A percentile compares a stretch with the other conserved stretches of the same genome.
Evolutionary conservation across 2,797 vertebrate species (phyloP).

Genomic region (Bufotes viridis): DNA sequence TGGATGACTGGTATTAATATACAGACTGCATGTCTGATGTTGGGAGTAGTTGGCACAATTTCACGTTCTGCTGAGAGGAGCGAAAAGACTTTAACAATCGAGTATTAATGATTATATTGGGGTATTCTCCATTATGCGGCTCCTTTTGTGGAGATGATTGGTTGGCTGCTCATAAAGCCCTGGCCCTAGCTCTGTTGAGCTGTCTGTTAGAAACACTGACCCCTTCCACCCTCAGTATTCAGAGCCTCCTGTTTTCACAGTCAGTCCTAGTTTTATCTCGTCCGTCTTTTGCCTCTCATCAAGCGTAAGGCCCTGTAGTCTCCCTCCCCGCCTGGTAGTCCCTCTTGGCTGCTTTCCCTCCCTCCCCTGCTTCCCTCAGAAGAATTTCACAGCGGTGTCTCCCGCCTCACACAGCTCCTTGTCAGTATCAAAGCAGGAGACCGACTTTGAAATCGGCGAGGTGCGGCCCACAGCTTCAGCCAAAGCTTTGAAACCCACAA

Average conservation of each 20-base stretch:
- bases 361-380: conserved; percentile 57
- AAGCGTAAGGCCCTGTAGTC: conserved; percentile 42
- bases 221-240: conserved; percentile 44
- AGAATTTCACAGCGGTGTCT: conserved; percentile 61
- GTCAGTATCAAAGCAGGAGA: conserved; percentile 60
- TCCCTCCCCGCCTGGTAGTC: conserved; percentile 40
- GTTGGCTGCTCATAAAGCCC: background rate
- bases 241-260: conserved; percentile 38
- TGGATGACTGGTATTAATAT: background rate
- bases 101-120: background rate
- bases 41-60: background rate
- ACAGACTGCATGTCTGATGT: background rate
- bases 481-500: conserved; percentile 57
- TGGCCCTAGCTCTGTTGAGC: conserved; percentile 20
- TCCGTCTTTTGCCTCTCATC: conserved; percentile 45
- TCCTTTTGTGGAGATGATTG: conserved; percentile 3
- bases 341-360: conserved; percentile 55
- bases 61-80: background rate
- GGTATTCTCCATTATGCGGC: background rate
- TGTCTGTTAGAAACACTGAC: conserved; percentile 33
- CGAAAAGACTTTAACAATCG: background rate
- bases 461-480: conserved; percentile 59
- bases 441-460: conserved; percentile 60
- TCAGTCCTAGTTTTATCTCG: conserved; percentile 44
- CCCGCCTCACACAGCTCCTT: conserved; percentile 59